phyloP scores from a whole-genome alignment of 2,797 vertebrate species.

The Psittacula derbiana region DNA sequence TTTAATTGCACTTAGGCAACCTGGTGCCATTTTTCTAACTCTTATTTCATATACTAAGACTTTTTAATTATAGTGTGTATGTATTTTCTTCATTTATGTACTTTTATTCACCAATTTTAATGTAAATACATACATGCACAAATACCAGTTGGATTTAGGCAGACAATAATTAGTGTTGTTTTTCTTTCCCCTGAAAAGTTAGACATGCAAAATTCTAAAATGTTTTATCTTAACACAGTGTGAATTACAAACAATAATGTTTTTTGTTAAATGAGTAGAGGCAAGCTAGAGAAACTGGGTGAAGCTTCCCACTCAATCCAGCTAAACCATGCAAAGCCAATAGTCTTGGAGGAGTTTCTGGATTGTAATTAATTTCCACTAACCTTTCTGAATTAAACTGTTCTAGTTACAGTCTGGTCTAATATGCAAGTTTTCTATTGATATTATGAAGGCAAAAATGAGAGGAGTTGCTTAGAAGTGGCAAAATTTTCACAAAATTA shows the following conservation, averaged over 20 bases:
- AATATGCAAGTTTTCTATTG: background rate
- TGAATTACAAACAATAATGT: background rate
- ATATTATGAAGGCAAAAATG: background rate
- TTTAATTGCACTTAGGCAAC: background rate
- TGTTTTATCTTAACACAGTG: background rate
- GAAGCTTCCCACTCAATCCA: background rate
- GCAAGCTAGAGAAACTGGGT: background rate
- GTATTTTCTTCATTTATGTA: background rate
- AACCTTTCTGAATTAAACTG: background rate
- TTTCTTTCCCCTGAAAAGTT: background rate
- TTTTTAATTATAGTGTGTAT: background rate
- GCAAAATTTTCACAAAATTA: background rate
- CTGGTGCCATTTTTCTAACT: background rate
- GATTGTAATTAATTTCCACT: background rate
- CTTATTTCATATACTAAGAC: background rate
- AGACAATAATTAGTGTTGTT: background rate
- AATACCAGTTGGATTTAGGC: background rate
- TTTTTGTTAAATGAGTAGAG: background rate
- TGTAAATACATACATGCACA: background rate
- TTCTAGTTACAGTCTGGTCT: background rate
- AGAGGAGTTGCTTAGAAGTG: background rate
- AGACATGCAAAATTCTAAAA: background rate
- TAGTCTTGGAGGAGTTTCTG: background rate
- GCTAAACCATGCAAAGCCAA: background rate
- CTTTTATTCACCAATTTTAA: background rate